These are phyloP conservation scores for Perca schrenkii DNA, from an alignment of 2,113 vertebrate species.

Conservation along the genomic window DNA sequence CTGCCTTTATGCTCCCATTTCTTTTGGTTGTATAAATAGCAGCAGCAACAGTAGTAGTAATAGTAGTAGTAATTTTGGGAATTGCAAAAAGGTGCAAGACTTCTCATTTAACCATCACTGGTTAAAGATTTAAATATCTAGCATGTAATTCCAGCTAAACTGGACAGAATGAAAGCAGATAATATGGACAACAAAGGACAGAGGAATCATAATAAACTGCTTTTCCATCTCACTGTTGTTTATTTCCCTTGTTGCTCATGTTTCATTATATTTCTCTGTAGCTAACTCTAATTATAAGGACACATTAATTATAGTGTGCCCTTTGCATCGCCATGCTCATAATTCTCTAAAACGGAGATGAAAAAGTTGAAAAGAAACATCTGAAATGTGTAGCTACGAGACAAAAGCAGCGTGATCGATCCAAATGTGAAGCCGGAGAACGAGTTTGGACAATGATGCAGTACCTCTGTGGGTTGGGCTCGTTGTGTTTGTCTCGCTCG, in stretches of 20 bases:
- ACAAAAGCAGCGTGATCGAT: constrained; percentile 52
- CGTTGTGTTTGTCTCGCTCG: constrained; percentile 98
- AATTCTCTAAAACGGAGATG: constrained; percentile 38
- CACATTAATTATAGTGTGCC: constrained; percentile 17
- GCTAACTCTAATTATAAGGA: constrained; percentile 34
- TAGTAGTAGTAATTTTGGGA: neutral
- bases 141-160: neutral
- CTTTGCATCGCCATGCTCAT: constrained; percentile 20
- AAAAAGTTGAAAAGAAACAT: constrained; percentile 27
- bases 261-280: neutral
- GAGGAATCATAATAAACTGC: neutral
- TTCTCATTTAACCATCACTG: constrained; percentile 7
- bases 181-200: neutral
- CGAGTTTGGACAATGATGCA: constrained; percentile 62
- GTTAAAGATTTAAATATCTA: constrained; percentile 16
- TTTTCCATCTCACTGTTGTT: neutral
- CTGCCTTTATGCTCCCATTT: neutral
- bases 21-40: neutral
- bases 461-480: constrained; percentile 98
- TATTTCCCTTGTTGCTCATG: neutral
- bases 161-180: constrained; percentile 9
- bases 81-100: neutral
- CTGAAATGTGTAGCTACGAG: constrained; percentile 19
- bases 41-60: neutral
- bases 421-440: constrained; percentile 15